Percentiles rank a stretch among this genome's conserved stretches.
phyloP scores from a whole-genome alignment of 2,888 invertebrate species.

The Synanthedon tipuliformis region DNA sequence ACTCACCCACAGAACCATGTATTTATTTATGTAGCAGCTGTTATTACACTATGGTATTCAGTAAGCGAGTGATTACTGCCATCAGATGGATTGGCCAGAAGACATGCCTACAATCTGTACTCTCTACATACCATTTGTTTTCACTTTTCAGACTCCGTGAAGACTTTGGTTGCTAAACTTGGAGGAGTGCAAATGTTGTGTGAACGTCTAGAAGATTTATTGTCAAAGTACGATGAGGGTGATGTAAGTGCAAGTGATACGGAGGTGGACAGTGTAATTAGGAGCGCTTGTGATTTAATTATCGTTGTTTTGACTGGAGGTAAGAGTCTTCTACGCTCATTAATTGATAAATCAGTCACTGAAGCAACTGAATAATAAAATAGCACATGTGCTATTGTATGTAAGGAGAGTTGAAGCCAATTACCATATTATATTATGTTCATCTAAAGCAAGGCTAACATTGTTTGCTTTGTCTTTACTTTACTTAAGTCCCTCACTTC shows the following conservation, averaged over 20 bases:
- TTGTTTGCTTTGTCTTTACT: too few species aligned
- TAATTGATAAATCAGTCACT: too few species aligned
- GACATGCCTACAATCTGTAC: neutral
- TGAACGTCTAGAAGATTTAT: conserved; percentile 73
- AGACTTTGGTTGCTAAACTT: conserved; percentile 79
- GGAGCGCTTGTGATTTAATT: conserved; percentile 87
- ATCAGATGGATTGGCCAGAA: neutral
- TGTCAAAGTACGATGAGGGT: conserved; percentile 27
- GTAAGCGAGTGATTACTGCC: too few species aligned
- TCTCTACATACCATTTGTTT: conserved; percentile 14
- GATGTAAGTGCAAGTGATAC: conserved; percentile 53
- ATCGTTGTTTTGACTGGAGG: conserved; percentile 88
- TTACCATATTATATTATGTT: too few species aligned
- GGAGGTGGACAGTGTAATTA: conserved; percentile 72
- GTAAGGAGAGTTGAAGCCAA: too few species aligned
- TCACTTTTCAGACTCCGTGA: conserved; percentile 75
- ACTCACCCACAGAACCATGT: too few species aligned
- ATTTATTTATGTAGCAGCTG: too few species aligned
- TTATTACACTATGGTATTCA: too few species aligned
- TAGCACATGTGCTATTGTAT: too few species aligned
- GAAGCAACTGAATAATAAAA: too few species aligned
- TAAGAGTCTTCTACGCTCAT: conserved; percentile 24
- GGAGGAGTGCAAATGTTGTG: conserved; percentile 83
- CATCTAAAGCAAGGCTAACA: too few species aligned
- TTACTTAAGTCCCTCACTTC: too few species aligned